A percentile compares a stretch with the other conserved stretches of the same genome.
These are phyloP conservation scores for Sialis fuliginosa DNA, from an alignment of 2,888 invertebrate species.

Conservation along the genomic window DNA sequence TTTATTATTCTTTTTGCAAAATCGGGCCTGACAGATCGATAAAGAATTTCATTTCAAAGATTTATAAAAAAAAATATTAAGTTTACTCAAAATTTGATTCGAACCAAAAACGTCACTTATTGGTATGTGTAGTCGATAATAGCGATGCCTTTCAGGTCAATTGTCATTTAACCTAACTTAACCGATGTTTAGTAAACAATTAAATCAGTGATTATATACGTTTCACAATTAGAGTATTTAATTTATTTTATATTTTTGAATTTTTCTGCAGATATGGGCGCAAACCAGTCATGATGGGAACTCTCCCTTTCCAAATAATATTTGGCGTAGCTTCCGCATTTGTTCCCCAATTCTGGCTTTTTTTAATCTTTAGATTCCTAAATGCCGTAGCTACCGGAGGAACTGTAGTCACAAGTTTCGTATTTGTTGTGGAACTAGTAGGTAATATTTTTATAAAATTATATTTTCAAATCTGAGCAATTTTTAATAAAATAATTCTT, in stretches of 20 bases:
- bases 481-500: background rate
- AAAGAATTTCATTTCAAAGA: no score
- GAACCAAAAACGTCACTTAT: no score
- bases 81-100: no score
- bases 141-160: no score
- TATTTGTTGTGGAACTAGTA: conserved; percentile 41
- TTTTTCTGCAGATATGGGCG: conserved; percentile 37
- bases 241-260: background rate
- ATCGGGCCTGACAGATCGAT: no score
- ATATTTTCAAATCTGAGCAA: background rate
- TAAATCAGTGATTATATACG: no score
- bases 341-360: conserved; percentile 38
- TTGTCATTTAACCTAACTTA: no score
- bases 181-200: no score
- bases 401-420: conserved; percentile 46
- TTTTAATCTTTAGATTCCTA: conserved; percentile 35
- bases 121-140: no score
- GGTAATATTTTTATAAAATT: conserved; percentile 19
- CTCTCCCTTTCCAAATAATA: conserved; percentile 33
- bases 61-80: no score
- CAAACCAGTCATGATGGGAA: conserved; percentile 38
- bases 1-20: no score
- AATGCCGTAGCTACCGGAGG: conserved; percentile 43
- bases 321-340: conserved; percentile 36
- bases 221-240: no score